These are phyloP conservation scores for Indicator maculatus DNA, from an alignment of 2,113 vertebrate species.

Conservation along the genomic window DNA sequence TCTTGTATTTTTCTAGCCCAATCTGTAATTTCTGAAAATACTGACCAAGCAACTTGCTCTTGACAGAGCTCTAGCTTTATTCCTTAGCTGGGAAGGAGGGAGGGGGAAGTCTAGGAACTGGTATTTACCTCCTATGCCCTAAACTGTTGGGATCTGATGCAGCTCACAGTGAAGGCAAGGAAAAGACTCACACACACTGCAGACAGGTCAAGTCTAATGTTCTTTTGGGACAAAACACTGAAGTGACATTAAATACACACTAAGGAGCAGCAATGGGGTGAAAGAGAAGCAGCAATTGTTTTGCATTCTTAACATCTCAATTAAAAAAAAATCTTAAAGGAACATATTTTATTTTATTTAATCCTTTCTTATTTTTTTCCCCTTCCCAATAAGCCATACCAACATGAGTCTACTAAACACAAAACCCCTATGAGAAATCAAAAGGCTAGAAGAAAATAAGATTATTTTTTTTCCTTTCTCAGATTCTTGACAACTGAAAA, in stretches of 20 bases:
- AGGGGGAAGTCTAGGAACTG: neutral
- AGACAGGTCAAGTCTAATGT: neutral
- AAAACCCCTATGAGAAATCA: neutral
- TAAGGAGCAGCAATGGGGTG: constrained; percentile 29
- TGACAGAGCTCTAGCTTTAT: neutral
- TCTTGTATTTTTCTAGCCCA: neutral
- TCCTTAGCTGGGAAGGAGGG: neutral
- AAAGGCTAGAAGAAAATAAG: constrained; percentile 4
- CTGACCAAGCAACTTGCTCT: neutral
- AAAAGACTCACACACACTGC: neutral
- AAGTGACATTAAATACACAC: neutral
- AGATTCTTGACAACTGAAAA: neutral
- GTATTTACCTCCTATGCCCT: neutral
- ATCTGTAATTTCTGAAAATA: neutral
- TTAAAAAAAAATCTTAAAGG: neutral
- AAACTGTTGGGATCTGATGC: neutral
- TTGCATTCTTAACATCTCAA: neutral
- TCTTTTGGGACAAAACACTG: neutral
- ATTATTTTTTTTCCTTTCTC: neutral
- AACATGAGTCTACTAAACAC: neutral
- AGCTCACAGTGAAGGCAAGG: neutral
- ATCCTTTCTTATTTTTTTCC: rapidly evolving
- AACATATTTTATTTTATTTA: neutral
- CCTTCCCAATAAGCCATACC: neutral
- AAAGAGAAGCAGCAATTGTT: constrained; percentile 32